These are phyloP conservation scores for Homalodisca vitripennis DNA, from an alignment of 1,140 invertebrate genomes.

Conservation along the genomic window DNA sequence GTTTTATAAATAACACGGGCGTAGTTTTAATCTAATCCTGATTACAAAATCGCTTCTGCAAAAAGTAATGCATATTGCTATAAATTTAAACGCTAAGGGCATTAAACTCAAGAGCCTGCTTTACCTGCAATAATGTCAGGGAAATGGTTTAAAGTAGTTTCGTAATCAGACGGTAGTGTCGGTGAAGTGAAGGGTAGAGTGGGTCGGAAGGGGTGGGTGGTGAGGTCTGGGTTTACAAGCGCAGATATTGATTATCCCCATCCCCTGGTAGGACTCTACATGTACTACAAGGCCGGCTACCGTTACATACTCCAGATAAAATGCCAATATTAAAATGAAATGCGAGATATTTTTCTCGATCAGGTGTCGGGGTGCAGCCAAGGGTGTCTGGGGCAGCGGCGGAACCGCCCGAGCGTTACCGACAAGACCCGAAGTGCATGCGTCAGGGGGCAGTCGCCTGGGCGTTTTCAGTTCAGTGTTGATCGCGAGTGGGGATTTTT, in stretches of 20 bases:
- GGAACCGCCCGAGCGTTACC: conserved; percentile 1
- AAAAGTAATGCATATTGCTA: no score
- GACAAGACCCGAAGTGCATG: conserved; percentile 8
- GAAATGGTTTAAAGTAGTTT: conserved; percentile 2
- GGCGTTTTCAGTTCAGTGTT: conserved; percentile 24
- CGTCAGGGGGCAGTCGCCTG: conserved; percentile 16
- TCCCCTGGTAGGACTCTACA: not conserved
- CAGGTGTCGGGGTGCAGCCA: conserved; percentile 12
- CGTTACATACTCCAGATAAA: not conserved
- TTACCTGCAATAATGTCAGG: conserved; percentile 13
- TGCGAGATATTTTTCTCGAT: conserved; percentile 22
- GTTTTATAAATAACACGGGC: no score
- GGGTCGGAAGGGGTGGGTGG: not conserved
- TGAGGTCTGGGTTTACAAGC: not conserved
- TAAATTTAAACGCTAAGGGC: not conserved
- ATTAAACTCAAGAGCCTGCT: not conserved
- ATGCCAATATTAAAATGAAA: conserved; percentile 22
- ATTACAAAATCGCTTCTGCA: no score
- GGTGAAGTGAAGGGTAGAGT: not conserved
- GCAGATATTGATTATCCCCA: not conserved
- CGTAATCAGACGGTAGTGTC: not conserved
- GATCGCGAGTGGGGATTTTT: conserved; percentile 17
- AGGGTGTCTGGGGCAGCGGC: conserved; percentile 6
- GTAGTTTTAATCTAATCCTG: no score
- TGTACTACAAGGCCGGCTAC: not conserved